These are phyloP conservation scores for Pempheris klunzingeri DNA, from an alignment of 2,797 vertebrate species.

Conservation along the genomic window DNA sequence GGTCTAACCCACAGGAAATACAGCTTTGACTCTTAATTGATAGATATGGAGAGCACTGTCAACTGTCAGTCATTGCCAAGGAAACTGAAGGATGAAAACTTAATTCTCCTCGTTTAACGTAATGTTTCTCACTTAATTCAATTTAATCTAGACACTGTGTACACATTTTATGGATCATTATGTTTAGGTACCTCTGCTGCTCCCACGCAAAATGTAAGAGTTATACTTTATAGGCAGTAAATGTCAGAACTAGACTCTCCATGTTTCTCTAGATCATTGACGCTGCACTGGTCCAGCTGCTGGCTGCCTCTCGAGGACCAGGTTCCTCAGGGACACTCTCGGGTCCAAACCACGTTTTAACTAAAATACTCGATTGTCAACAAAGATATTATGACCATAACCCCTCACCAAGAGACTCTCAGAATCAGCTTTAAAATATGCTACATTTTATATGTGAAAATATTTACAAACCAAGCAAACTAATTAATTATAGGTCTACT, in stretches of 20 bases:
- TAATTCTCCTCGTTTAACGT: not conserved
- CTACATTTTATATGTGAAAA: not conserved
- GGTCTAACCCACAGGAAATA: not conserved
- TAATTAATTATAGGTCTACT: not conserved
- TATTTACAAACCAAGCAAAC: not conserved
- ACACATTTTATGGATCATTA: not conserved
- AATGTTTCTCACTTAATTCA: slow-evolving; percentile 1
- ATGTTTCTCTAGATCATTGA: slow-evolving; percentile 19
- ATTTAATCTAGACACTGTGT: not conserved
- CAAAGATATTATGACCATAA: not conserved
- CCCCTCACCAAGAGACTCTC: not conserved
- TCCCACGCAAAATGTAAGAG: not conserved
- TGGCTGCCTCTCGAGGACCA: not conserved
- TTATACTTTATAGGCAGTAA: slow-evolving; percentile 3
- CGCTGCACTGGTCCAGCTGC: slow-evolving; percentile 13
- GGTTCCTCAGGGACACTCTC: not conserved
- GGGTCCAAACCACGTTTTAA: slow-evolving; percentile 20
- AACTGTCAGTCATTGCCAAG: slow-evolving; percentile 17
- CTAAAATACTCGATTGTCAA: slow-evolving; percentile 1
- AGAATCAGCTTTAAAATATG: slow-evolving; percentile 1
- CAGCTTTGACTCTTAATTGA: slow-evolving; percentile 21
- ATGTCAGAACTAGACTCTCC: slow-evolving; percentile 20
- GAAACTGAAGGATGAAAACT: slow-evolving; percentile 13
- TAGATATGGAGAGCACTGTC: not conserved
- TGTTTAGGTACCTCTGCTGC: not conserved